These are phyloP conservation scores for Corythoichthys haematopterus DNA, from an alignment of 2,113 vertebrate genomes.

Conservation along the genomic window DNA sequence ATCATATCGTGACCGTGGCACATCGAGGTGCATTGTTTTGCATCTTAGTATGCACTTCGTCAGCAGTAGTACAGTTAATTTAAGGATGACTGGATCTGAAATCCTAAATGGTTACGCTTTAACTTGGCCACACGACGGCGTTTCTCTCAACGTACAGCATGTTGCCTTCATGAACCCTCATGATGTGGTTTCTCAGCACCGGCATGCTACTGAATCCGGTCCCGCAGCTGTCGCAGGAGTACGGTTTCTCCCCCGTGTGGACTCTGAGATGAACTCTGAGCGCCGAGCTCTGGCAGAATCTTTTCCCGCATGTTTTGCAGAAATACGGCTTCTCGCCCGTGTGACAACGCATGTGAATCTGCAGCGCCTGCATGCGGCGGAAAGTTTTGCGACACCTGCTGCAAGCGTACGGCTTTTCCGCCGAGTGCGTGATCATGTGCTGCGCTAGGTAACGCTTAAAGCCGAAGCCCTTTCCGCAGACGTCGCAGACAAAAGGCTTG, in stretches of 20 bases:
- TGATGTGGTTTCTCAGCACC: not conserved
- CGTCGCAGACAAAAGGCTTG: constrained; percentile 3
- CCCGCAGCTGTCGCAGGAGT: constrained; percentile 1
- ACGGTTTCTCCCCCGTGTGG: constrained; percentile 16
- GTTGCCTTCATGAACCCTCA: not conserved
- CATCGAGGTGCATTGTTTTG: too few species aligned
- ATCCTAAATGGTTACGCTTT: not conserved
- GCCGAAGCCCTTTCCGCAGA: constrained; percentile 2
- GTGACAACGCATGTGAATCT: constrained; percentile 12
- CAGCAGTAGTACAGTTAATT: too few species aligned
- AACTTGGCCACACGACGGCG: not conserved
- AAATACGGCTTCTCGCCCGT: constrained; percentile 10
- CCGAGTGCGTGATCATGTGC: constrained; percentile 10
- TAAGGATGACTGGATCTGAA: not conserved
- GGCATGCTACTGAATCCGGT: not conserved
- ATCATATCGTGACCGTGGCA: too few species aligned
- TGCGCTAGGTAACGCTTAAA: constrained; percentile 11
- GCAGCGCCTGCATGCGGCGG: not conserved
- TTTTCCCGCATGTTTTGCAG: constrained; percentile 9
- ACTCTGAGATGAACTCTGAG: constrained; percentile 1
- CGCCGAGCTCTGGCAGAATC: not conserved
- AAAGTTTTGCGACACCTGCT: constrained; percentile 5
- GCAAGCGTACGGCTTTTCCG: constrained; percentile 4
- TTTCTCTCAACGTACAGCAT: not conserved
- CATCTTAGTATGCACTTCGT: too few species aligned